Evolutionary conservation across 2,797 vertebrate genomes (phyloP).

Genomic region (Sebastes kiyomatsui): DNA sequence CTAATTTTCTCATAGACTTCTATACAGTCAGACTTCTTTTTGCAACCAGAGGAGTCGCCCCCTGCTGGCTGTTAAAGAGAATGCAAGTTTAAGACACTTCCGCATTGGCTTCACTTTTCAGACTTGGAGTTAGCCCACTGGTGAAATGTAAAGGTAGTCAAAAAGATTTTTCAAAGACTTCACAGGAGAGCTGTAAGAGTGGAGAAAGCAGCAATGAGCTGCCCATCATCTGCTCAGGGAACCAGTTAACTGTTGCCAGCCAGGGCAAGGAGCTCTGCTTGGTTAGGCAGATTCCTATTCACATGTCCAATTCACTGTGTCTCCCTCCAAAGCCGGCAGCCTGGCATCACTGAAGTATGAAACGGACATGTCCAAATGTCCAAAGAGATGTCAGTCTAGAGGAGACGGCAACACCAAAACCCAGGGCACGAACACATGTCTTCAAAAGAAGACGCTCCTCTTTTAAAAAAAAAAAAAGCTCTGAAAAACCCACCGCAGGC

Average conservation of each 20-base stretch:
- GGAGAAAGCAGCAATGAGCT: slow-evolving; percentile 16
- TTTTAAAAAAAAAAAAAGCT: too few relatives aligned
- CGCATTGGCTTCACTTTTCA: too few relatives aligned
- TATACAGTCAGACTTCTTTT: too few relatives aligned
- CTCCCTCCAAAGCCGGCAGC: neutral
- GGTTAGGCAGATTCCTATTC: slow-evolving; percentile 16
- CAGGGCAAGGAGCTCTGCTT: slow-evolving; percentile 15
- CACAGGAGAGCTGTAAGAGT: slow-evolving; percentile 22
- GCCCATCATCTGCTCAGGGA: slow-evolving; percentile 34
- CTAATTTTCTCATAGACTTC: too few relatives aligned
- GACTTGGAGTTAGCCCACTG: too few relatives aligned
- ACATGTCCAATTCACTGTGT: slow-evolving; percentile 17
- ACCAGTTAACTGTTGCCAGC: slow-evolving; percentile 10
- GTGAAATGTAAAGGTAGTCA: slow-evolving; percentile 18
- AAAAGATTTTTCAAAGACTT: slow-evolving; percentile 3
- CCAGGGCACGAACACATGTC: neutral
- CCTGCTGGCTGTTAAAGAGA: too few relatives aligned
- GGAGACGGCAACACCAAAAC: neutral
- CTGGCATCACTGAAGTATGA: slow-evolving; percentile 14
- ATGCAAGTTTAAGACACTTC: too few relatives aligned
- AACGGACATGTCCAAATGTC: slow-evolving; percentile 3
- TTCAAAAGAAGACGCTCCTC: neutral
- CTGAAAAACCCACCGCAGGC: too few relatives aligned
- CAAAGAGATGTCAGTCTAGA: neutral
- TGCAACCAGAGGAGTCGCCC: too few relatives aligned